These are phyloP conservation scores for Equus quagga DNA, from an alignment of 2,113 vertebrate genomes.

Conservation along the genomic window DNA sequence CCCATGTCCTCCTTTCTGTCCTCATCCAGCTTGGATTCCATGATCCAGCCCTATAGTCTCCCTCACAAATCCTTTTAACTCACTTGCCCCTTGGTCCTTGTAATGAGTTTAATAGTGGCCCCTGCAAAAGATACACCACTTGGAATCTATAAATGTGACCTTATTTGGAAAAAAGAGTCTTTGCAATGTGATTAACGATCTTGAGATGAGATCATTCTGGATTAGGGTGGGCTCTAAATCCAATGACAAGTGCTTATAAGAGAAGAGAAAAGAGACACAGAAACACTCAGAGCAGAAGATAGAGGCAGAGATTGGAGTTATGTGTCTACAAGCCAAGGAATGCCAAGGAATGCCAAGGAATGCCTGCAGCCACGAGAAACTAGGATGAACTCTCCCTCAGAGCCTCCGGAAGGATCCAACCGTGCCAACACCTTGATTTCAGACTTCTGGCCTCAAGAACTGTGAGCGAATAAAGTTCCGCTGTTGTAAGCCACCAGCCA, in stretches of 20 bases:
- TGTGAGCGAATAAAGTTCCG: not conserved
- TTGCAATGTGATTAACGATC: not conserved
- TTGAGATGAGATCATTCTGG: not conserved
- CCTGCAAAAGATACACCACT: not conserved
- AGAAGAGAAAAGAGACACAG: not conserved
- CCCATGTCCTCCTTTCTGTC: not conserved
- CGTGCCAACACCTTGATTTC: not conserved
- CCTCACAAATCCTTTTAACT: not conserved
- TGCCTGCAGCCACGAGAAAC: not conserved
- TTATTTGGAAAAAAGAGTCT: not conserved
- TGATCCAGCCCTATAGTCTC: not conserved
- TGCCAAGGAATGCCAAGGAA: not conserved
- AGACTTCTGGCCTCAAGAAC: not conserved
- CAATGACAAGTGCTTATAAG: not conserved
- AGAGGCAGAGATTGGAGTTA: not conserved
- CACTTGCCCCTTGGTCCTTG: not conserved
- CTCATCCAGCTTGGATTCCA: not conserved
- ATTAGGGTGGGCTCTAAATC: not conserved
- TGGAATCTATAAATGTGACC: not conserved
- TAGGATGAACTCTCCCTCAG: not conserved
- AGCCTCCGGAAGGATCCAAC: not conserved
- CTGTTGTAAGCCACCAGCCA: not conserved
- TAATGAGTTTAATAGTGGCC: not conserved
- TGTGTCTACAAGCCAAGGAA: not conserved
- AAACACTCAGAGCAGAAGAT: not conserved